Percentiles rank a stretch among this genome's conserved stretches.
Evolutionary conservation across 37 sponge, comb jelly and placozoan genomes (phyloP).

Genomic region (Cliona cf. orientalis): DNA sequence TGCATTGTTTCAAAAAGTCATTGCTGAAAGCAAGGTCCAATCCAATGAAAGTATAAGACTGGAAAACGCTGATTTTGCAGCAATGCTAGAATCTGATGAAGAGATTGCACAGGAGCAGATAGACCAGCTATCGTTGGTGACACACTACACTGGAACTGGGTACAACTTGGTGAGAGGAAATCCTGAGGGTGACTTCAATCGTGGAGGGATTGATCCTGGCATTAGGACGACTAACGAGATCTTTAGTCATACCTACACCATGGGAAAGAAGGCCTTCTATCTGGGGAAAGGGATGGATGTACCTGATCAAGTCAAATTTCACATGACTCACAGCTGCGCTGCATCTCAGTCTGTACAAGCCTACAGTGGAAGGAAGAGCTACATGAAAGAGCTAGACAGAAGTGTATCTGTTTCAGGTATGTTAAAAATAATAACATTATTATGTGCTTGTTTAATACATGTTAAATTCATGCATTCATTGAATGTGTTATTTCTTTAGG

Average conservation of each 20-base stretch:
- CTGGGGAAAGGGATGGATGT: neutral
- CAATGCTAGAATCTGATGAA: too few relatives aligned
- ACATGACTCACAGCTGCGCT: neutral
- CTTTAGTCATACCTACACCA: neutral
- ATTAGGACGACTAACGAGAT: neutral
- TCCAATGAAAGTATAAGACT: too few relatives aligned
- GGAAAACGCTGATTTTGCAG: too few relatives aligned
- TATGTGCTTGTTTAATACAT: neutral
- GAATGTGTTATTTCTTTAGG: neutral
- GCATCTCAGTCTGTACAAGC: neutral
- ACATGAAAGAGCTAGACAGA: neutral
- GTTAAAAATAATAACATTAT: too few relatives aligned
- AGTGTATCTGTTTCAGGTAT: neutral
- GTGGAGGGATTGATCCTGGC: neutral
- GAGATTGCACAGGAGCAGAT: too few relatives aligned
- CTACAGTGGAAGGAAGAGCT: neutral
- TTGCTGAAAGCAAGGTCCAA: too few relatives aligned
- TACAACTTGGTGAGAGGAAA: neutral
- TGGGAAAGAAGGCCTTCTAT: neutral
- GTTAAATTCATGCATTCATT: neutral
- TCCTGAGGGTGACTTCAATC: neutral
- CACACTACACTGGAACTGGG: neutral
- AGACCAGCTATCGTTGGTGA: too few relatives aligned
- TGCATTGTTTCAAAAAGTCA: too few relatives aligned
- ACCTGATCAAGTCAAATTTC: neutral